A percentile compares a stretch with the other conserved stretches of the same genome.
Evolutionary conservation across 2,113 vertebrate species (phyloP).

Genomic region (Chaetodon trifascialis): DNA sequence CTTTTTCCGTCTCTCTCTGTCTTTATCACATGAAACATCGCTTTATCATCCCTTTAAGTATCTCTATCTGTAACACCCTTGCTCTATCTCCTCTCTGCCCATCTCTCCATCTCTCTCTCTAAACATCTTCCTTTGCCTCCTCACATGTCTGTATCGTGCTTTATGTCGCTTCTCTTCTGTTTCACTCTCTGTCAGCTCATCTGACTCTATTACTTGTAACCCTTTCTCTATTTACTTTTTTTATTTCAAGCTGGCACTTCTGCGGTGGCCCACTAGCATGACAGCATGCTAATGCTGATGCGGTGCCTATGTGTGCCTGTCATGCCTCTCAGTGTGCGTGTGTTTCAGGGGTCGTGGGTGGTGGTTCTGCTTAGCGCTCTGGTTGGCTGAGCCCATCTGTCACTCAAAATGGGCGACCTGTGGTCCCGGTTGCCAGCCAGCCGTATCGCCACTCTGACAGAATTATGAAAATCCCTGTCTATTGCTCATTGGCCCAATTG

Average conservation of each 20-base stretch:
- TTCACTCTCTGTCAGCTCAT: conserved; percentile 26
- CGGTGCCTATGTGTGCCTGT: conserved; percentile 84
- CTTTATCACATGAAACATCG: conserved; percentile 66
- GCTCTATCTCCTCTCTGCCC: conserved; percentile 56
- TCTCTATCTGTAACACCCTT: conserved; percentile 54
- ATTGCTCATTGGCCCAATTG: conserved; percentile 87
- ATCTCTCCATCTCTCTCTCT: conserved; percentile 64
- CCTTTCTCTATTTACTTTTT: not conserved
- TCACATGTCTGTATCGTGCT: conserved; percentile 8
- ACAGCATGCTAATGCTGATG: conserved; percentile 77
- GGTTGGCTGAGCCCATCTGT: conserved; percentile 94
- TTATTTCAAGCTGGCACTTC: conserved; percentile 14
- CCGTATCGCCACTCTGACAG: conserved; percentile 83
- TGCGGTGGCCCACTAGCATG: conserved; percentile 20
- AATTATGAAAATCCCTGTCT: conserved; percentile 89
- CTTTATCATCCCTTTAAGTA: conserved; percentile 67
- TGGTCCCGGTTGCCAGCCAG: conserved; percentile 84
- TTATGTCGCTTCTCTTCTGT: not conserved
- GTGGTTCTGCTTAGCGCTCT: conserved; percentile 87
- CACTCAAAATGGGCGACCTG: conserved; percentile 88
- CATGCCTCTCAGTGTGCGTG: conserved; percentile 78
- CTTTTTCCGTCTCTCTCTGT: conserved; percentile 62
- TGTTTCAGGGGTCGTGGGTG: conserved; percentile 45
- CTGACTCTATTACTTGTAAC: not conserved
- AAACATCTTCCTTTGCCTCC: conserved; percentile 49